Conservation (phyloP, 2,797 vertebrate genomes). For the Enteromius paludinosus region DNA sequence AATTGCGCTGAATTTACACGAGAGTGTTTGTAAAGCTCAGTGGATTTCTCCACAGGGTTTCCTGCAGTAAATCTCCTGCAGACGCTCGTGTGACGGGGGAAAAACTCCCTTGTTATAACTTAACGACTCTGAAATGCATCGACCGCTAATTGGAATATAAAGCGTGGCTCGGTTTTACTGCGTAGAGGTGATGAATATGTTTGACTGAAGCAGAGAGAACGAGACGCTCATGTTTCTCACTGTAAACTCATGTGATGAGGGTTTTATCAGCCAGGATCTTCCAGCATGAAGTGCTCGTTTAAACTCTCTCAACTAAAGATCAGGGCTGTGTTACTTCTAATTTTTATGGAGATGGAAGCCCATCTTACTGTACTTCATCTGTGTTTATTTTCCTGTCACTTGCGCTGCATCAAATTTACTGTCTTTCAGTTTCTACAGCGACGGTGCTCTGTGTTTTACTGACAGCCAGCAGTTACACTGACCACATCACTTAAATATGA, state of each 20-base stretch:
- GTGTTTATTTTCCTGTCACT: background rate
- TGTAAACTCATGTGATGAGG: background rate
- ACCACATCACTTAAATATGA: background rate
- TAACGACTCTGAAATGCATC: constrained; percentile 51
- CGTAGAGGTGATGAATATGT: constrained; percentile 36
- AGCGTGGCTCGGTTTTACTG: constrained; percentile 58
- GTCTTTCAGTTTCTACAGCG: background rate
- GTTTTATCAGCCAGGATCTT: background rate
- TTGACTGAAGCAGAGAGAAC: constrained; percentile 16
- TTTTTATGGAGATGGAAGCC: background rate
- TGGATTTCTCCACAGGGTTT: constrained; percentile 70
- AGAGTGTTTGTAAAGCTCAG: constrained; percentile 78
- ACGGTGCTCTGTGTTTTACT: background rate
- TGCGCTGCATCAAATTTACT: background rate
- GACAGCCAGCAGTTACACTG: background rate
- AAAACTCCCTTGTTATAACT: constrained; percentile 48
- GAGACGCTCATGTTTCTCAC: background rate
- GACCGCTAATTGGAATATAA: constrained; percentile 61
- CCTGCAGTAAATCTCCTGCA: constrained; percentile 71
- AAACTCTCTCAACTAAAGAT: background rate
- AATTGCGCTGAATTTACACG: constrained; percentile 80
- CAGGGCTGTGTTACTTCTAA: background rate
- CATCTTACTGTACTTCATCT: background rate
- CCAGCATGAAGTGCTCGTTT: background rate
- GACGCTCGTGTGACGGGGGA: constrained; percentile 8